These are phyloP conservation scores for Embiotoca jacksoni DNA, from an alignment of 2,113 vertebrate genomes.

Conservation along the genomic window DNA sequence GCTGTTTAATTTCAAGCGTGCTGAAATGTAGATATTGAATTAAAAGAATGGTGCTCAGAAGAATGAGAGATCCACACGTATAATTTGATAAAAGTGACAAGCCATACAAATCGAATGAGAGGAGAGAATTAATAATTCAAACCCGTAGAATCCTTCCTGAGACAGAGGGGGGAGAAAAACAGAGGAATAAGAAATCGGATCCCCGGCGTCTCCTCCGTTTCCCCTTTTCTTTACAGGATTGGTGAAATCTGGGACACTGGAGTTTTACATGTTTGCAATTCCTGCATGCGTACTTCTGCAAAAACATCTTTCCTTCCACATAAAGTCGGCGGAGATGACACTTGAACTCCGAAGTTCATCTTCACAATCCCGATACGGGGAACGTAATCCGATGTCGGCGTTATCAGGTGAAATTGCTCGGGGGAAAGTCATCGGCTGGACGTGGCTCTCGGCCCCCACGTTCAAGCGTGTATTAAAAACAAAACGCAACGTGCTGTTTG, in stretches of 20 bases:
- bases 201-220: constrained; percentile 60
- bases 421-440: no score
- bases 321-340: constrained; percentile 38
- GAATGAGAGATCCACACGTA: constrained; percentile 65
- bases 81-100: constrained; percentile 85
- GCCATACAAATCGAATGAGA: constrained; percentile 78
- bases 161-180: constrained; percentile 58
- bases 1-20: constrained; percentile 19
- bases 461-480: background rate
- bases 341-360: constrained; percentile 34
- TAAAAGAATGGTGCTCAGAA: constrained; percentile 61
- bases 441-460: no score
- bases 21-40: constrained; percentile 61
- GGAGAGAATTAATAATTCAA: constrained; percentile 83
- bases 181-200: constrained; percentile 69
- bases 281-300: constrained; percentile 59
- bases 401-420: constrained; percentile 25
- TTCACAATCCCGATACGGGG: background rate
- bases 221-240: constrained; percentile 70
- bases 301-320: constrained; percentile 35
- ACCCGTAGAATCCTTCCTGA: constrained; percentile 67
- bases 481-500: constrained; percentile 34
- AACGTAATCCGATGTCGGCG: background rate
- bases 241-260: constrained; percentile 75
- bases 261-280: constrained; percentile 69